Conservation (phyloP, 2,797 vertebrate genomes). For the Margarornis squamiger region DNA sequence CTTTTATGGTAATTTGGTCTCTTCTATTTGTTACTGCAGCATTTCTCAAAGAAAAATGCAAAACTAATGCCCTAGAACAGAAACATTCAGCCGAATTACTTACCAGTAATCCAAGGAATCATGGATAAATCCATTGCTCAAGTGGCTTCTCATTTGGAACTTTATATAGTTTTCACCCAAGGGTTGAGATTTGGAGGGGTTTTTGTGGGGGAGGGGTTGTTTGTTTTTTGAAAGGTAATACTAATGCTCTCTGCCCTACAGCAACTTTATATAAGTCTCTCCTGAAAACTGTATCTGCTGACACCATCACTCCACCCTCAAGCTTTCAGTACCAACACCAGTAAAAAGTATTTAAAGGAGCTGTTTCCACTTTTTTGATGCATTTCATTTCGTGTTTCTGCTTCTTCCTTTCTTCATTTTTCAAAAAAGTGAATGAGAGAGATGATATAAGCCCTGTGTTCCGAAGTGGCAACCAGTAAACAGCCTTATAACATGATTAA, state of each 20-base stretch:
- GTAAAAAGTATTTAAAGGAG: slow-evolving; percentile 70
- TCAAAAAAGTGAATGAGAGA: background rate
- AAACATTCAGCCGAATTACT: slow-evolving; percentile 77
- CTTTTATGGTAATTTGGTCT: slow-evolving; percentile 42
- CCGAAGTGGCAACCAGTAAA: slow-evolving; percentile 47
- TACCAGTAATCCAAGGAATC: slow-evolving; percentile 74
- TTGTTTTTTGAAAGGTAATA: slow-evolving; percentile 10
- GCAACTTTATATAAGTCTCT: slow-evolving; percentile 76
- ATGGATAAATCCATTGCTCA: slow-evolving; percentile 77
- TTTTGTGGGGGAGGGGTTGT: slow-evolving; percentile 35
- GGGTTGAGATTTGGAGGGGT: slow-evolving; percentile 23
- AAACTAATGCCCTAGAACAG: slow-evolving; percentile 73
- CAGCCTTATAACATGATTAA: slow-evolving; percentile 64
- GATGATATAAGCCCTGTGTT: background rate
- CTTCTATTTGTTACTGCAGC: slow-evolving; percentile 36
- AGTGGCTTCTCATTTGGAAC: slow-evolving; percentile 75
- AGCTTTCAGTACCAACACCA: slow-evolving; percentile 43
- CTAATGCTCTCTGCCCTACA: slow-evolving; percentile 64
- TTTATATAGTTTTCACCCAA: slow-evolving; percentile 74
- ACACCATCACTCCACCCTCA: slow-evolving; percentile 51
- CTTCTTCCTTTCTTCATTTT: background rate
- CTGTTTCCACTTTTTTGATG: slow-evolving; percentile 72
- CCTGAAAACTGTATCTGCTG: slow-evolving; percentile 57
- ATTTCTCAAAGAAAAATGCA: slow-evolving; percentile 77
- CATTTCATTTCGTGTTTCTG: slow-evolving; percentile 47